phyloP scores from a whole-genome alignment of 2,888 invertebrate species.

The Oithona nana region DNA sequence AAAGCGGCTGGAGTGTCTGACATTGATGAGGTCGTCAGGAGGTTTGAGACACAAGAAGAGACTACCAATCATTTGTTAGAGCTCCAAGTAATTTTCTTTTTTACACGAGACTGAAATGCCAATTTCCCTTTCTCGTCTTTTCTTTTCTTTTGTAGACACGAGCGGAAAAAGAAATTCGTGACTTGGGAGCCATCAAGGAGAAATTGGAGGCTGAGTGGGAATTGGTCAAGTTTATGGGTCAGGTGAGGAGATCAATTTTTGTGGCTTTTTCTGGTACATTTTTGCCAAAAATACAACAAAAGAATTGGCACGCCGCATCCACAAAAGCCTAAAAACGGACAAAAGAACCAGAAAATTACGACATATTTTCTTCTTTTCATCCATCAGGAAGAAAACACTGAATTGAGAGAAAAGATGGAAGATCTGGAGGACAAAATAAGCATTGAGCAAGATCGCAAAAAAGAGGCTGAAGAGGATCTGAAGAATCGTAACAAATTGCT shows the following conservation, averaged over 20 bases:
- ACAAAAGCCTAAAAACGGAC: too few species aligned
- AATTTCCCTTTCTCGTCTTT: not conserved
- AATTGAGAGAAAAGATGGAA: slow-evolving; percentile 15
- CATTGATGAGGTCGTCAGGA: slow-evolving; percentile 15
- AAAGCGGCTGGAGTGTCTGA: slow-evolving; percentile 15
- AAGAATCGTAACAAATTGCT: slow-evolving; percentile 8
- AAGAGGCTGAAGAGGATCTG: slow-evolving; percentile 13
- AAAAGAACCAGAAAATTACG: too few species aligned
- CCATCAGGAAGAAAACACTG: slow-evolving; percentile 12
- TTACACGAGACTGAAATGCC: too few species aligned
- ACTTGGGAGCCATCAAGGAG: slow-evolving; percentile 14
- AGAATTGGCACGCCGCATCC: too few species aligned
- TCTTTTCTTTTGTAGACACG: not conserved
- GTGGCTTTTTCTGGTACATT: not conserved
- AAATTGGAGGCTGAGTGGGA: slow-evolving; percentile 16
- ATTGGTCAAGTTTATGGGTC: slow-evolving; percentile 16
- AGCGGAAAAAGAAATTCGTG: slow-evolving; percentile 17
- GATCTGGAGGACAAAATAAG: slow-evolving; percentile 12
- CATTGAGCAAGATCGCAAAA: slow-evolving; percentile 13
- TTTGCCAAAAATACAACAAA: too few species aligned
- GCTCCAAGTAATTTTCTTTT: slow-evolving; percentile 9
- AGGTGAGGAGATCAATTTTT: not conserved
- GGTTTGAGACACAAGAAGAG: slow-evolving; percentile 16
- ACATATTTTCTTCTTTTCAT: slow-evolving; percentile 1
- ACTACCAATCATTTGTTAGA: slow-evolving; percentile 13